Evolutionary conservation across 1,140 invertebrate genomes (phyloP).

Genomic region (Drepana arcuata): DNA sequence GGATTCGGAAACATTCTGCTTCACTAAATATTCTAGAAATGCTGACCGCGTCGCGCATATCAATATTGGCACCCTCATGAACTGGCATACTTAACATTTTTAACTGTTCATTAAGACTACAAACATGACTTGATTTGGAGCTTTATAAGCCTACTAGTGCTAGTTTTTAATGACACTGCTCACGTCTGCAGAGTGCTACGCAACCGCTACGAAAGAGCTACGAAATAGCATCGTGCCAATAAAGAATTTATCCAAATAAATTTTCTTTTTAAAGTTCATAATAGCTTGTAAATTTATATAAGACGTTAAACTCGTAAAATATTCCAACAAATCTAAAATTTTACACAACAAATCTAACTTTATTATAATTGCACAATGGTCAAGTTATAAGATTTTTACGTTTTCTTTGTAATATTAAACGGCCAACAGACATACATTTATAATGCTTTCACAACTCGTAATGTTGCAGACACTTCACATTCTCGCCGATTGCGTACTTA

Average conservation of each 20-base stretch:
- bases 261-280: no score
- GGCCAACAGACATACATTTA: conserved; percentile 5
- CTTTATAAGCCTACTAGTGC: conserved; percentile 7
- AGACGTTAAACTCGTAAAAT: no score
- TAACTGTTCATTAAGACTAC: conserved; percentile 21
- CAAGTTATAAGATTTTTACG: no score
- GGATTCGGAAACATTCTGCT: no score
- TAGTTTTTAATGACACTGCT: no score
- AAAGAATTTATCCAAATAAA: no score
- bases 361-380: no score
- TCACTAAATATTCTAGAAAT: no score
- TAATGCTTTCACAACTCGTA: conserved; percentile 19
- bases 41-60: conserved; percentile 34
- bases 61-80: conserved; percentile 32
- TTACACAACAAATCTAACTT: no score
- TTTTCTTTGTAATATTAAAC: no score
- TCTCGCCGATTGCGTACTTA: conserved; percentile 30
- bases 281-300: no score
- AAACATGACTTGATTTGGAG: conserved; percentile 21
- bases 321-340: no score
- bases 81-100: conserved; percentile 23
- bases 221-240: conserved; percentile 14
- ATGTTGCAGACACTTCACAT: conserved; percentile 30
- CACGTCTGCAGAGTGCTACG: conserved; percentile 20
- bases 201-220: conserved; percentile 30